A percentile compares a stretch with the other conserved stretches of the same genome.
These are phyloP conservation scores for Ophioninae sp. DNA, from an alignment of 2,888 invertebrate species.

Conservation along the genomic window DNA sequence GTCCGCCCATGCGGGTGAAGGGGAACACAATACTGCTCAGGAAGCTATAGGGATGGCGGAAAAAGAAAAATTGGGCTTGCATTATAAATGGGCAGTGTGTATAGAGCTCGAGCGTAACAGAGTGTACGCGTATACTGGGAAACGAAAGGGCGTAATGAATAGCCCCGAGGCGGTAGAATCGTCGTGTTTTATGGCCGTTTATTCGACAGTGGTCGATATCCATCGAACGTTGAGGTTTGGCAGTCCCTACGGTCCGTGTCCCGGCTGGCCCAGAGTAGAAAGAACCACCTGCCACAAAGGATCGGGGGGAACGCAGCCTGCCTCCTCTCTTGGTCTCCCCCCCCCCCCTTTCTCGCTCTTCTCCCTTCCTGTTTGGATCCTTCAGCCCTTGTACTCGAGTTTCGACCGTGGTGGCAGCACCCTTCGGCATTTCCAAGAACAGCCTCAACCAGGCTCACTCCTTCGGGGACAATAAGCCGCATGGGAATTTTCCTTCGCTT, in stretches of 20 bases:
- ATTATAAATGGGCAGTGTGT: conserved; percentile 31
- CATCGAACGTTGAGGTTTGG: conserved; percentile 63
- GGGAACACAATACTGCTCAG: conserved; percentile 19
- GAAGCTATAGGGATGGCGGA: conserved; percentile 17
- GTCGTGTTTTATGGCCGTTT: conserved; percentile 4
- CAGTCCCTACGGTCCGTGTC: conserved; percentile 74
- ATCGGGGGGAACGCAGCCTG: conserved; percentile 72
- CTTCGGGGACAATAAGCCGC: neutral
- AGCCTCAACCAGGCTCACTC: neutral
- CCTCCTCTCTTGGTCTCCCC: conserved; percentile 51
- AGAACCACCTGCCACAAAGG: conserved; percentile 79
- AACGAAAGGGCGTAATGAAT: conserved; percentile 17
- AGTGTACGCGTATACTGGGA: neutral
- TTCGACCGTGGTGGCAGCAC: conserved; percentile 55
- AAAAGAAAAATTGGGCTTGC: conserved; percentile 32
- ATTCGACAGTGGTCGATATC: conserved; percentile 13
- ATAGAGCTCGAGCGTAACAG: conserved; percentile 22
- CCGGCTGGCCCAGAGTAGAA: conserved; percentile 72
- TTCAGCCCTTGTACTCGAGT: conserved; percentile 41
- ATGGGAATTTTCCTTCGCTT: conserved; percentile 1
- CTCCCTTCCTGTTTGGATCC: too few species aligned
- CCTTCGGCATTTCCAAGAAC: conserved; percentile 39
- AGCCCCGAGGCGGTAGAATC: neutral
- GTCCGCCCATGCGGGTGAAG: neutral
- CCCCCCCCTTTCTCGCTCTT: conserved; percentile 15